phyloP scores from a whole-genome alignment of 1,140 invertebrate species.

The Trichomalopsis sarcophagae region DNA sequence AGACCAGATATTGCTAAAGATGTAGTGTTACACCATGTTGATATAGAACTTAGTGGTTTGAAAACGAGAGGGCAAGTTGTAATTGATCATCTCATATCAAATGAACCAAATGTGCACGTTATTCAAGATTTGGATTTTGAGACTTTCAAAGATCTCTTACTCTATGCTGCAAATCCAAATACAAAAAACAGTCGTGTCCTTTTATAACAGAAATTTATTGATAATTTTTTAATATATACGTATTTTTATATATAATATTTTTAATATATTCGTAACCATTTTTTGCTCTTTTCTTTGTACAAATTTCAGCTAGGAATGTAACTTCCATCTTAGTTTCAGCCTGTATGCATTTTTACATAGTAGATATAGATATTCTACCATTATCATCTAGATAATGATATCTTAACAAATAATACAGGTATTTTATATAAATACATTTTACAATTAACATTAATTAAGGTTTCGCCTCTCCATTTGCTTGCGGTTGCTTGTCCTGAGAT shows the following conservation, averaged over 20 bases:
- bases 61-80: conserved; percentile 79
- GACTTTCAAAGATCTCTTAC: conserved; percentile 72
- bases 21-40: conserved; percentile 69
- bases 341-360: conserved; percentile 25
- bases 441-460: conserved; percentile 42
- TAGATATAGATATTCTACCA: background rate
- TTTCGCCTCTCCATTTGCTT: conserved; percentile 37
- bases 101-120: conserved; percentile 75
- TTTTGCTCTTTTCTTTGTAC: conserved; percentile 33
- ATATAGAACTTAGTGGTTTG: conserved; percentile 76
- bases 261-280: background rate
- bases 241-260: background rate
- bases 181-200: conserved; percentile 51
- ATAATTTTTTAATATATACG: conserved; percentile 30
- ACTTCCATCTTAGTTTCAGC: conserved; percentile 30
- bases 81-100: conserved; percentile 75
- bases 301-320: conserved; percentile 46
- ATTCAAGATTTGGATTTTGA: conserved; percentile 75
- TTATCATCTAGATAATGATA: conserved; percentile 29
- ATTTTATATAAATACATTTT: background rate
- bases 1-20: conserved; percentile 65
- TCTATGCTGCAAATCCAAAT: conserved; percentile 63
- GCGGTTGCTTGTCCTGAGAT: conserved; percentile 65
- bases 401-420: conserved; percentile 32
- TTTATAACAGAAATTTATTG: conserved; percentile 43